Base-by-base conservation (phyloP, 1,140 invertebrate species). In the Gonatopus flavifemur region DNA sequence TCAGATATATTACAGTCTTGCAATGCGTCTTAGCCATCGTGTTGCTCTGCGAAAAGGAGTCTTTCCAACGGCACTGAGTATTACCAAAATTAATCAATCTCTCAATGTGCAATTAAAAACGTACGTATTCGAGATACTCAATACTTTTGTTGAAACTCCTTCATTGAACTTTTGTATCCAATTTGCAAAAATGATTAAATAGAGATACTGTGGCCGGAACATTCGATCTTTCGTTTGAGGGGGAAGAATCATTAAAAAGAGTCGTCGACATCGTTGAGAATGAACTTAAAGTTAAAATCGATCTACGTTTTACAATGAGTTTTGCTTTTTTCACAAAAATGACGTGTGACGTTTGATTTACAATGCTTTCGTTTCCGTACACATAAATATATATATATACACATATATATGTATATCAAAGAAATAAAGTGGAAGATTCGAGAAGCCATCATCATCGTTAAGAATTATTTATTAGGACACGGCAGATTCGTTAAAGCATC, bases 181-280 rank as follows among this genome's bases (percentile, higher is more conserved):
- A 59, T 55, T 48, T 59, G 50, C 46, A 64, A 66, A 55, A 57
- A 68, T 55, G 60, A 63, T 61, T 64, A 48, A 64, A 54, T 58
- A 18, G 22, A 52, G 41, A 54, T 51, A 41, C 43, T 55, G 56
- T 68, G 66, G 67, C 65, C 68, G 67, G 67, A 71, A 62, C 57
- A 53, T 68, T 65, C 62, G 52, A 62, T 62, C 57, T 59, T 59
- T 57, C 57, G 50, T 62, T 66, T 49, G 55, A 52, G 42, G n/a
- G n/a, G n/a, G n/a, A n/a, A n/a, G n/a, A n/a, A n/a, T n/a, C n/a
- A n/a, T n/a, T n/a, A n/a, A n/a, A n/a, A n/a, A n/a, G n/a, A n/a
- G n/a, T n/a, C n/a, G n/a, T n/a, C n/a, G n/a, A n/a, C n/a, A n/a
- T n/a, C n/a, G n/a, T n/a, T n/a, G n/a, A n/a, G n/a, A n/a, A n/a